Evolutionary conservation across 2,113 vertebrate genomes (phyloP).

Genomic region (Gavialis gangeticus): DNA sequence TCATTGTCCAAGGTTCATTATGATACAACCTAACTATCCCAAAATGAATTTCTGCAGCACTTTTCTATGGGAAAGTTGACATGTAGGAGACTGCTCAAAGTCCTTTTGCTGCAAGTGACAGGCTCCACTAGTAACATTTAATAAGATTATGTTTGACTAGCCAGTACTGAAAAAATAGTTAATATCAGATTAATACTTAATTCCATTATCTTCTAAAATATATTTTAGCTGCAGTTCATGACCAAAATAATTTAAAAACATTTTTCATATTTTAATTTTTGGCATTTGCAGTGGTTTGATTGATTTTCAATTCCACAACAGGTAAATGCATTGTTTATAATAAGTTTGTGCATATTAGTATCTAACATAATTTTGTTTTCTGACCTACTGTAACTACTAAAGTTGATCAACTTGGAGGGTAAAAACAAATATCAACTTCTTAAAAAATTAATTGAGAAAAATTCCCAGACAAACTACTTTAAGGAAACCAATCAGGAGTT

Average conservation of each 20-base stretch:
- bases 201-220: conserved; percentile 36
- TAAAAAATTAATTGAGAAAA: conserved; percentile 1
- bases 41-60: not conserved
- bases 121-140: not conserved
- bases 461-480: not conserved
- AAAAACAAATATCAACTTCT: conserved; percentile 5
- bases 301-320: conserved; percentile 31
- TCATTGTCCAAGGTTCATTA: not conserved
- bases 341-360: not conserved
- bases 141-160: not conserved
- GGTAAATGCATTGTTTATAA: not conserved
- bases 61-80: not conserved
- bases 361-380: not conserved
- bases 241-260: not conserved
- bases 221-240: conserved; percentile 15
- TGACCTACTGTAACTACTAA: not conserved
- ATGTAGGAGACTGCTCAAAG: not conserved
- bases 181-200: conserved; percentile 14
- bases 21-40: conserved; percentile 25
- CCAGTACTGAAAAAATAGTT: not conserved
- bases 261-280: too few species aligned
- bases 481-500: not conserved
- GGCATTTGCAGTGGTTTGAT: conserved; percentile 16
- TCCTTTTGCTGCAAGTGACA: not conserved
- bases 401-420: not conserved